phyloP scores from a whole-genome alignment of 2,797 vertebrate genomes.

The Netta rufina region DNA sequence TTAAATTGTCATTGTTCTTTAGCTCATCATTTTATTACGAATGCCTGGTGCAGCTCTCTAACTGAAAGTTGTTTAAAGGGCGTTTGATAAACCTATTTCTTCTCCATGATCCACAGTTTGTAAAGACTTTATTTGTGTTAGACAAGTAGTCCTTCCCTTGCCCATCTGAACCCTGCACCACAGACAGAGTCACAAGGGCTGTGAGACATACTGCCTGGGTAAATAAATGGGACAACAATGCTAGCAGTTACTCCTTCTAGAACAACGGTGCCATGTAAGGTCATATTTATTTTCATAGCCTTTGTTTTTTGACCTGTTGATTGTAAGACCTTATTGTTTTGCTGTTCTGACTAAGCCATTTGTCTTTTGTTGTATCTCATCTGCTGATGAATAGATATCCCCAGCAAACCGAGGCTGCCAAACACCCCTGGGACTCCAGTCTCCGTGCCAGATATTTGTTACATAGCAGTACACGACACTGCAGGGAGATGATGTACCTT shows the following conservation, averaged over 20 bases:
- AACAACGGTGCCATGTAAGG: not conserved
- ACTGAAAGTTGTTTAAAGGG: not conserved
- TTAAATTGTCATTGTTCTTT: not conserved
- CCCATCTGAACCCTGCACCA: not conserved
- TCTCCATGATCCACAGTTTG: not conserved
- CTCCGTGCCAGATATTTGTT: not conserved
- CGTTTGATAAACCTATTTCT: not conserved
- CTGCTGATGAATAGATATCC: constrained; percentile 37
- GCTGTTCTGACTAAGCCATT: constrained; percentile 54
- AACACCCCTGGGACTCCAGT: not conserved
- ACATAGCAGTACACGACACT: not conserved
- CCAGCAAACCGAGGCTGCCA: not conserved
- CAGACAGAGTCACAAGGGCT: not conserved
- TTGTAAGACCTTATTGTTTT: constrained; percentile 56
- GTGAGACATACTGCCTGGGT: not conserved
- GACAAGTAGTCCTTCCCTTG: not conserved
- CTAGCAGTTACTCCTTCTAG: constrained; percentile 18
- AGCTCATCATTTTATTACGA: not conserved
- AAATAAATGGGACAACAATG: constrained; percentile 57
- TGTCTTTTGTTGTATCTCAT: constrained; percentile 54
- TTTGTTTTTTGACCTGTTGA: constrained; percentile 64
- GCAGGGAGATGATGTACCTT: not conserved
- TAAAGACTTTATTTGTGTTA: not conserved
- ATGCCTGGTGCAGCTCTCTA: not conserved
- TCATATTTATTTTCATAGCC: constrained; percentile 58